Percentiles rank a stretch among this genome's conserved stretches.
These are phyloP conservation scores for Actinopyga echinites DNA, from an alignment of 53 echinoderm and acorn worm genomes.

Conservation along the genomic window DNA sequence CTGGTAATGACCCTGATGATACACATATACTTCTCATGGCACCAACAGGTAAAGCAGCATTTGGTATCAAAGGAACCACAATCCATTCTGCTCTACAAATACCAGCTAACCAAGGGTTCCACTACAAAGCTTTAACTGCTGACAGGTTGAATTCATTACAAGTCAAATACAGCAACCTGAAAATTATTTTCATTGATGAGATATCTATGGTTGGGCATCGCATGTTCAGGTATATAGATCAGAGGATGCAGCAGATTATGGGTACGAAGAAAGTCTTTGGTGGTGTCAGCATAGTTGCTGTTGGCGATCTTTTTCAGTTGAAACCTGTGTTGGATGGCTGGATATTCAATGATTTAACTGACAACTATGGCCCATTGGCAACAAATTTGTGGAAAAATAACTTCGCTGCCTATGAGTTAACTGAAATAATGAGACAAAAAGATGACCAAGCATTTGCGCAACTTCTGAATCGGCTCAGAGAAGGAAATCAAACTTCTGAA, in stretches of 20 bases:
- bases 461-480: conserved; percentile 52
- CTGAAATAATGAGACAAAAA: too few relatives aligned
- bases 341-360: too few relatives aligned
- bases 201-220: too few relatives aligned
- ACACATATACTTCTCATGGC: too few relatives aligned
- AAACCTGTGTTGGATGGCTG: conserved; percentile 61
- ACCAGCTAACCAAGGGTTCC: too few relatives aligned
- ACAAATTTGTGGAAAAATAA: conserved; percentile 57
- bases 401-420: conserved; percentile 52
- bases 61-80: too few relatives aligned
- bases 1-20: too few relatives aligned
- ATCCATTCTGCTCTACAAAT: conserved; percentile 48
- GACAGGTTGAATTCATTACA: conserved; percentile 23
- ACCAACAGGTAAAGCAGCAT: too few relatives aligned
- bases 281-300: conserved; percentile 46
- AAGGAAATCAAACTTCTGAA: conserved; percentile 54
- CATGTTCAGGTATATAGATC: conserved; percentile 54
- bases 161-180: conserved; percentile 7
- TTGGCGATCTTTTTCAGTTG: too few relatives aligned
- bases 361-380: conserved; percentile 31
- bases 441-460: conserved; percentile 62
- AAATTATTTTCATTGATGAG: conserved; percentile 55
- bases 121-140: background rate
- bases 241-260: conserved; percentile 60
- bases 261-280: too few relatives aligned